These are phyloP conservation scores for Neodiprion virginianus DNA, from an alignment of 1,140 invertebrate species.

Conservation along the genomic window DNA sequence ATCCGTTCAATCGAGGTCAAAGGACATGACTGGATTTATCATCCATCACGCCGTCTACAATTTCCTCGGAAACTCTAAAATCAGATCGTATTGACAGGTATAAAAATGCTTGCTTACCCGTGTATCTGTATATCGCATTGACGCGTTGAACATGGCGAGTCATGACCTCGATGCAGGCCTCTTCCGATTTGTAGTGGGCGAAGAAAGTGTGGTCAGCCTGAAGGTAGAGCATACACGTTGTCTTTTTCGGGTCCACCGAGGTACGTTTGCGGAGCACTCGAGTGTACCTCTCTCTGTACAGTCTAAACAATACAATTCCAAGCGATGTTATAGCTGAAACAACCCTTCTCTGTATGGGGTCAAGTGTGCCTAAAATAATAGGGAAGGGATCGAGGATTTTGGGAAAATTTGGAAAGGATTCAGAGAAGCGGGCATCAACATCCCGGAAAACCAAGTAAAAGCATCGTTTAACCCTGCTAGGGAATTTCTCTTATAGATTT, in stretches of 20 bases:
- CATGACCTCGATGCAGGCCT: conserved; percentile 90
- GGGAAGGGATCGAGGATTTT: too few relatives aligned
- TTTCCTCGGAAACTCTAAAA: conserved; percentile 13
- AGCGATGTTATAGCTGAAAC: not conserved
- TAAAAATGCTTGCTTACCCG: conserved; percentile 65
- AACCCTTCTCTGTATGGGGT: not conserved
- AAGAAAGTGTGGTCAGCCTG: conserved; percentile 92
- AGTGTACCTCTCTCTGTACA: conserved; percentile 24
- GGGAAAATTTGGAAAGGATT: too few relatives aligned
- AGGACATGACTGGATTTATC: too few relatives aligned
- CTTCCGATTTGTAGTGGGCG: conserved; percentile 86
- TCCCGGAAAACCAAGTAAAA: too few relatives aligned
- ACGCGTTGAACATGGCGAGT: conserved; percentile 88
- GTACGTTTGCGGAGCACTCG: conserved; percentile 65
- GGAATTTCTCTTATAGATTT: too few relatives aligned
- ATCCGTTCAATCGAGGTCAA: too few relatives aligned
- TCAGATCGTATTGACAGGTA: too few relatives aligned
- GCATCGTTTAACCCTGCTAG: too few relatives aligned
- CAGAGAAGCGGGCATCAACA: too few relatives aligned
- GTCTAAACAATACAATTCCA: conserved; percentile 12
- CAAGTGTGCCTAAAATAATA: not conserved
- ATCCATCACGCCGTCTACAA: too few relatives aligned
- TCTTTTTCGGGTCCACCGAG: conserved; percentile 73
- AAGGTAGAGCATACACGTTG: conserved; percentile 84
- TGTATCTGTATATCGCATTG: conserved; percentile 84